A percentile compares a stretch with the other conserved stretches of the same genome.
Evolutionary conservation across 2,113 vertebrate species (phyloP).

Genomic region (Sus scrofa): DNA sequence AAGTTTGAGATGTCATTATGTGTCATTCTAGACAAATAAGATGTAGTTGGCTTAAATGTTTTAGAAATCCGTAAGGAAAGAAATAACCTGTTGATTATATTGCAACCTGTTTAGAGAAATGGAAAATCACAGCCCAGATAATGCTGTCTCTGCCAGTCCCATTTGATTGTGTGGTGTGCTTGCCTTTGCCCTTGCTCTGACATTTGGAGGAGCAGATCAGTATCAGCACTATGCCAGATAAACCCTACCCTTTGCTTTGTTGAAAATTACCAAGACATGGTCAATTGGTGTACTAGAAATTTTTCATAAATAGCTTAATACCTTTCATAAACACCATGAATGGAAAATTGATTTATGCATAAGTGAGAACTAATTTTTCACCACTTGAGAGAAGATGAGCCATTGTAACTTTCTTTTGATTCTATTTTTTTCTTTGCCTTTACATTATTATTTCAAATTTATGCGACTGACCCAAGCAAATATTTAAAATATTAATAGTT

Average conservation of each 20-base stretch:
- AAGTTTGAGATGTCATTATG: slow-evolving; percentile 48
- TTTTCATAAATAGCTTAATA: not conserved
- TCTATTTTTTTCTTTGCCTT: not conserved
- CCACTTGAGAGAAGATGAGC: not conserved
- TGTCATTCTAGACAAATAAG: slow-evolving; percentile 62
- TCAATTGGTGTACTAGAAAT: not conserved
- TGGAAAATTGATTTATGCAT: not conserved
- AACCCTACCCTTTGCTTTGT: not conserved
- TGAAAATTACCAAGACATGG: not conserved
- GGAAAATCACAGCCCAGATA: slow-evolving; percentile 47
- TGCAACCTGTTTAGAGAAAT: slow-evolving; percentile 43
- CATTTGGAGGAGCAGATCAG: slow-evolving; percentile 25
- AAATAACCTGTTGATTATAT: slow-evolving; percentile 59
- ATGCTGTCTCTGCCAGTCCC: slow-evolving; percentile 18
- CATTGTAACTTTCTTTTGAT: not conserved
- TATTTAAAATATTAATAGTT: not conserved
- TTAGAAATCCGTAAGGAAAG: slow-evolving; percentile 55
- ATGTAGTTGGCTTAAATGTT: slow-evolving; percentile 33
- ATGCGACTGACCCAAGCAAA: not conserved
- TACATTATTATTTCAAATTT: slow-evolving; percentile 14
- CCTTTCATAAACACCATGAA: not conserved
- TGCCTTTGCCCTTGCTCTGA: not conserved
- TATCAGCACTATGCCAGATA: not conserved
- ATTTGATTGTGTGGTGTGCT: not conserved
- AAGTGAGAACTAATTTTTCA: not conserved